Evolutionary conservation across 2,113 vertebrate species (phyloP), one percentile per base, ranked within the genome.

Genomic region (Zootoca vivipara): DNA sequence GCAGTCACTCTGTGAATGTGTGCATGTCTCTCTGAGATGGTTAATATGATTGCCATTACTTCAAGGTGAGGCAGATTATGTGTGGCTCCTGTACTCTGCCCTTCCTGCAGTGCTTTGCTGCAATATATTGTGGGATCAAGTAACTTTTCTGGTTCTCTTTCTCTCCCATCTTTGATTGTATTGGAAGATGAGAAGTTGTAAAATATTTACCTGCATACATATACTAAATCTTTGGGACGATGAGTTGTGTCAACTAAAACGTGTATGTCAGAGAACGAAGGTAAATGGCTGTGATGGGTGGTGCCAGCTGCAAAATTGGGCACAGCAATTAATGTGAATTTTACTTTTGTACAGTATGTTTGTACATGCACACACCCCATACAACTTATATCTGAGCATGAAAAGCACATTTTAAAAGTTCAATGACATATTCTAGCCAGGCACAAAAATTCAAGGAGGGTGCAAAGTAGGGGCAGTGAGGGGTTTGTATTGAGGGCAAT

Each of bases 1-100:
- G 96, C 96, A 95, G 96, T 94, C 87, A 90, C 80, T 90, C 30
- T 42, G 84, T 91, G 90, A 86, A 90, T 87, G 92, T 30, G 82
- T 87, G 58, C 89, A 85, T 78, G 35, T 91, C 93, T 90, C 88
- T 82, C 88, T 89, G 84, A 85, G 87, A 42, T 92, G 80, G 58
- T n/a, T 92, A 58, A 70, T 78, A 77, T 0, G 20, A 74, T 82
- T 85, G 8, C 78, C 28, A 4, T 91, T 74, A 1, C 40, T 26
- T 85, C 69, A 92, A 42, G 26, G 40, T n/a, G 89, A 35, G 82
- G 35, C 10, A 65, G 38, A 74, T 56, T 18, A 1, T 30, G 38
- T 64, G 13, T 75, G 58, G 24, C 35, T n/a, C 85, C 35, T 2
- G 86, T 77, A 84, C 52, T 64, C 33, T 75, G 80, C 18, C 18